Percentiles rank a stretch among this genome's conserved stretches.
Evolutionary conservation across 2,113 vertebrate species (phyloP).

Genomic region (Lophius piscatorius): DNA sequence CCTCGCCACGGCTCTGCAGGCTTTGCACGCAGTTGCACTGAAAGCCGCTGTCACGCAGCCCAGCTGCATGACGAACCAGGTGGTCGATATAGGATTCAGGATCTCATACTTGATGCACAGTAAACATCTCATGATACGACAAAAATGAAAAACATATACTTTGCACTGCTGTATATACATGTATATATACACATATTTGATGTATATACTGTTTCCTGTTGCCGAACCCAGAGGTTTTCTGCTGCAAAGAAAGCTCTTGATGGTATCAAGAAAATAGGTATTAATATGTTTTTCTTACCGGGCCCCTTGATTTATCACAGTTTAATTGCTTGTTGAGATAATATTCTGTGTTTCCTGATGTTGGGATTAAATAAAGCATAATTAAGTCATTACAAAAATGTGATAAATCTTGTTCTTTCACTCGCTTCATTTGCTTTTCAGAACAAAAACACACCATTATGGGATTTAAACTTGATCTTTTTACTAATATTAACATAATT

Average conservation of each 20-base stretch:
- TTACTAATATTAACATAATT: too few relatives aligned
- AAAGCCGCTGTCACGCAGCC: conserved; percentile 25
- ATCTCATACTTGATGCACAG: conserved; percentile 25
- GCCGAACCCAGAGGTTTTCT: conserved; percentile 1
- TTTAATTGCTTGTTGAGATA: conserved; percentile 21
- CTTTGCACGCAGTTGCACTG: conserved; percentile 42
- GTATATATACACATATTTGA: not conserved
- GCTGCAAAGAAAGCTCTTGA: conserved; percentile 8
- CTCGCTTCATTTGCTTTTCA: too few relatives aligned
- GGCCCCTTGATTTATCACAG: too few relatives aligned
- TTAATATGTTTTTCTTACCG: too few relatives aligned
- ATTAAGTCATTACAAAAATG: conserved; percentile 7
- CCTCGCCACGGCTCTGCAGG: conserved; percentile 61
- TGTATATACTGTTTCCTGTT: not conserved
- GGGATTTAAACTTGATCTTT: too few relatives aligned
- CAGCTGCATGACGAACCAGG: conserved; percentile 66
- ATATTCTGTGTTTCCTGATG: conserved; percentile 17
- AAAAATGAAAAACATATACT: conserved; percentile 23
- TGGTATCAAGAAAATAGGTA: too few relatives aligned
- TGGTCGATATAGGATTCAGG: conserved; percentile 27
- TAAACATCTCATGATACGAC: conserved; percentile 23
- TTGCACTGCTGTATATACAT: conserved; percentile 5
- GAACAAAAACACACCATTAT: too few relatives aligned
- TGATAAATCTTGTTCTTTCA: conserved; percentile 21
- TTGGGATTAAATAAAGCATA: conserved; percentile 38